These are phyloP conservation scores for Spheniscus mendiculus DNA, from an alignment of 2,113 vertebrate genomes.

Conservation along the genomic window DNA sequence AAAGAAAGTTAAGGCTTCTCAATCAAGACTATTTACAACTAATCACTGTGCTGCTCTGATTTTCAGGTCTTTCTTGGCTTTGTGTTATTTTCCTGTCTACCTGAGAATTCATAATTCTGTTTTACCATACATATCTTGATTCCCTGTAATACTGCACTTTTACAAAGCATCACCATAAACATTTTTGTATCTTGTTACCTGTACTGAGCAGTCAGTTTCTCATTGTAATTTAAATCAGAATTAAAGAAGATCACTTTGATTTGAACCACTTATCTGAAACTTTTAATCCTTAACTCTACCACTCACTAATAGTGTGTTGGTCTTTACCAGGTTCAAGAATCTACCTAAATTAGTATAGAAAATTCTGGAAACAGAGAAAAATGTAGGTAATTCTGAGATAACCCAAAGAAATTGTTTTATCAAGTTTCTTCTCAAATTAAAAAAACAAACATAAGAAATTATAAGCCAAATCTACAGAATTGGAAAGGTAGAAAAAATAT, in stretches of 20 bases:
- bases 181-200: not conserved
- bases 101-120: not conserved
- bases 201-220: not conserved
- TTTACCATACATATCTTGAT: not conserved
- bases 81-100: not conserved
- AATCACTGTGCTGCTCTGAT: not conserved
- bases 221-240: not conserved
- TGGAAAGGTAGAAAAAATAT: not conserved
- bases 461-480: not conserved
- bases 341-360: not conserved
- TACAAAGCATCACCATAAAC: not conserved
- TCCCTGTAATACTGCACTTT: not conserved
- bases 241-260: not conserved
- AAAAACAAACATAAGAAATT: not conserved
- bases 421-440: not conserved
- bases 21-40: not conserved
- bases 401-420: not conserved
- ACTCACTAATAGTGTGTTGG: not conserved
- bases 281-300: not conserved
- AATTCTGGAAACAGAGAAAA: not conserved
- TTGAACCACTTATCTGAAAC: not conserved
- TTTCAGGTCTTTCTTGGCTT: not conserved
- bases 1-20: not conserved
- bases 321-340: not conserved
- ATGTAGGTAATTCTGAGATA: not conserved